These are phyloP conservation scores for Saiga tatarica DNA, from an alignment of 2,113 vertebrate genomes.

Conservation along the genomic window DNA sequence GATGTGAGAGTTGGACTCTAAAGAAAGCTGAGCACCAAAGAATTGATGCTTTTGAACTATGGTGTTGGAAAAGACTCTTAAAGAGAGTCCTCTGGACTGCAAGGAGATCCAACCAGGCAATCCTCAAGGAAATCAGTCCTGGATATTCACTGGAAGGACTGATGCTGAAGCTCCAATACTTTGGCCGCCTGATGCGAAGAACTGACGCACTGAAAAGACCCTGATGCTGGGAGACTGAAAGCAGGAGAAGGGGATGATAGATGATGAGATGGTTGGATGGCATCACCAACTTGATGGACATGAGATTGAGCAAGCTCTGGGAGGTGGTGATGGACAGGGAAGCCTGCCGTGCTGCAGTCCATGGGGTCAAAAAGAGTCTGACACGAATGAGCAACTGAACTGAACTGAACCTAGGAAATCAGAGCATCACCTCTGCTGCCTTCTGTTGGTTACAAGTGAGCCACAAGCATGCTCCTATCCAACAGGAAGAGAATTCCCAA, in stretches of 20 bases:
- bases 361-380: background rate
- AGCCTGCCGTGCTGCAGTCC: background rate
- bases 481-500: background rate
- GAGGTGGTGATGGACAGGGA: background rate
- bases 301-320: background rate
- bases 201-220: background rate
- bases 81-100: background rate
- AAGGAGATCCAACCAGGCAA: background rate
- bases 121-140: background rate
- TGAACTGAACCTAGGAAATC: background rate
- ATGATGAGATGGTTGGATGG: background rate
- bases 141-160: background rate
- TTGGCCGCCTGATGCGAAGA: background rate
- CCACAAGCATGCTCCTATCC: background rate
- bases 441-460: background rate
- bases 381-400: background rate
- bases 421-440: background rate
- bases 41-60: background rate
- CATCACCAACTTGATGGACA: background rate
- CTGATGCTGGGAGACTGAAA: background rate
- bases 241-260: background rate
- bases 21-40: background rate
- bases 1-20: background rate
- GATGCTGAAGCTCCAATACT: background rate
- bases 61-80: background rate